A percentile compares a stretch with the other conserved stretches of the same genome.
These are phyloP conservation scores for Nipponacmea schrenckii DNA, from an alignment of 2,888 invertebrate genomes.

Conservation along the genomic window DNA sequence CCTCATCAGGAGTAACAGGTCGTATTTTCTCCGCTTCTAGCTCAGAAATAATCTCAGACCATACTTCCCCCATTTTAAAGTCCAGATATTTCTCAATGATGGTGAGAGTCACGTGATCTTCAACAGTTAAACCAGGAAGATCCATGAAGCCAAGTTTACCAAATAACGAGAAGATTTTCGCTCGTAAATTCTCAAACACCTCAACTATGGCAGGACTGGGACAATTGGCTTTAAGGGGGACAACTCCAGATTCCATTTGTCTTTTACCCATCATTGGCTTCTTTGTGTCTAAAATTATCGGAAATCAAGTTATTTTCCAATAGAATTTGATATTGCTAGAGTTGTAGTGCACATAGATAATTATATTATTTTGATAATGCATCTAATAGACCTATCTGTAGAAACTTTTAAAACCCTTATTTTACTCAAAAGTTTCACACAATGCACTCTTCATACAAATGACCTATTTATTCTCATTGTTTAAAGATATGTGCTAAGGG, in stretches of 20 bases:
- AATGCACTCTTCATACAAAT: too few species aligned
- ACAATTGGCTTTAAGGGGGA: conserved; percentile 60
- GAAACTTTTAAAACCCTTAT: too few species aligned
- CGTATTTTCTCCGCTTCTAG: conserved; percentile 60
- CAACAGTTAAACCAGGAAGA: conserved; percentile 63
- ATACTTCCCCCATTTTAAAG: conserved; percentile 69
- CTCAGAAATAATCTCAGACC: conserved; percentile 64
- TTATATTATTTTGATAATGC: too few species aligned
- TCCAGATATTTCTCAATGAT: conserved; percentile 68
- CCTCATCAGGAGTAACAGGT: conserved; percentile 66
- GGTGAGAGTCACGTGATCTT: conserved; percentile 66
- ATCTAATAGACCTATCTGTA: too few species aligned
- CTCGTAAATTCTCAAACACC: conserved; percentile 67
- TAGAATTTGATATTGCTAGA: too few species aligned
- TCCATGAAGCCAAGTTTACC: conserved; percentile 65
- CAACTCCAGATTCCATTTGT: conserved; percentile 58
- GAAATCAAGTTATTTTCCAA: too few species aligned
- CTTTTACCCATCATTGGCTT: conserved; percentile 61
- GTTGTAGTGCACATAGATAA: too few species aligned
- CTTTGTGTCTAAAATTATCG: conserved; percentile 42
- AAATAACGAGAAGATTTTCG: conserved; percentile 67
- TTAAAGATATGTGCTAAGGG: too few species aligned
- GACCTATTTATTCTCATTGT: too few species aligned
- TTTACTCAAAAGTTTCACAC: too few species aligned
- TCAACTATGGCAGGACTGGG: conserved; percentile 67